Base-by-base conservation (phyloP, 2,888 invertebrate genomes). In the Andrena chrysosceles region DNA sequence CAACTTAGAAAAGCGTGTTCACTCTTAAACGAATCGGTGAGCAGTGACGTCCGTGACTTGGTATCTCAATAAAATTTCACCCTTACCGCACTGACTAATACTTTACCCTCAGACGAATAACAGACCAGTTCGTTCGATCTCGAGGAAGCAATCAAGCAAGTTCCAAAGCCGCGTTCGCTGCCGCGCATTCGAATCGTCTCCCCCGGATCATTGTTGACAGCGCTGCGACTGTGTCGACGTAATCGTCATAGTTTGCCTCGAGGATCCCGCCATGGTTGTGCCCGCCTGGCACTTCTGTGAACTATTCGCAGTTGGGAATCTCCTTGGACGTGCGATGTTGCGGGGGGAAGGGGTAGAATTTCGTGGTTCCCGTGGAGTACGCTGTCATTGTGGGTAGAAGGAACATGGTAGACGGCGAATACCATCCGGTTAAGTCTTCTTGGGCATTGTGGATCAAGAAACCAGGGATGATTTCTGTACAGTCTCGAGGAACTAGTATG, bases 211-310 rank as follows among this genome's bases (percentile, higher is more conserved):
- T 72, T 81, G 82, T 83, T 81, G 75, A 72, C 81, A 59, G 56
- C 64, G 70, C 31, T 35, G 54, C 70, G 60, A 64, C 69, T 79
- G 29, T 54, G 67, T 70, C 71, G 84, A 66, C 77, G 88, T 81
- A 80, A 87, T 86, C 82, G 82, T 77, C 82, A 82, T 78, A 88
- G 87, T 80, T 83, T 71, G 78, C 79, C 59, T 23, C 60, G n/a
- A 29, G 42, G 20, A 63, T 56, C 63, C 63, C 69, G 35, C 26
- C 6, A 64, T 31, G n/a, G 23, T 23, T 60, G 66, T 66, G 69
- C 35, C 64, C 69, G 63, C 48, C 72, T 66, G 71, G 42, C 79
- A 78, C 77, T 80, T 77, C 84, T 69, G 75, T 72, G 72, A 77
- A 83, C 83, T 83, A 74, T 84, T 84, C 81, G 52, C 49, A 73